Conservation (phyloP, 2,888 invertebrate genomes). For the Eulithis testata region DNA sequence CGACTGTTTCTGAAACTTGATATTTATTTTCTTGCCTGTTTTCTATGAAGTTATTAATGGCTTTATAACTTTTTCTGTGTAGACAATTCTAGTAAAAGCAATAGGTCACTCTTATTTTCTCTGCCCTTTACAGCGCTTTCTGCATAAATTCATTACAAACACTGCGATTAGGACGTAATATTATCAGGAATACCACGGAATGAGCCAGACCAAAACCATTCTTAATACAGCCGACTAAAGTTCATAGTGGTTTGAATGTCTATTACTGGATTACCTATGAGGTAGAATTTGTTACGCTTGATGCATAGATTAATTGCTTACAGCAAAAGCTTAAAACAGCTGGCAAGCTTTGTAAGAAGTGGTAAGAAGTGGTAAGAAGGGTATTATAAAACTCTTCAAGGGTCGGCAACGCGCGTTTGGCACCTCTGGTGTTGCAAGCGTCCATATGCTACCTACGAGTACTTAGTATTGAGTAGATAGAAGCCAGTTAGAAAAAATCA, state of each 20-base stretch:
- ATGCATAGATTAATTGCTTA: conserved; percentile 50
- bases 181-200: conserved; percentile 3
- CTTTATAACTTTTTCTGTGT: too few species aligned
- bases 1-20: too few species aligned
- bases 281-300: conserved; percentile 49
- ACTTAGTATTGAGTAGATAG: too few species aligned
- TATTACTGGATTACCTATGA: conserved; percentile 23
- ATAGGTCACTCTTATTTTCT: conserved; percentile 12
- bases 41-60: too few species aligned
- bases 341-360: background rate
- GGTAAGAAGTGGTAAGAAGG: too few species aligned
- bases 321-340: conserved; percentile 7
- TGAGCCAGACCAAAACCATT: background rate
- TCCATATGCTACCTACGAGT: too few species aligned
- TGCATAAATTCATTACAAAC: conserved; percentile 9
- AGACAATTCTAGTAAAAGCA: too few species aligned
- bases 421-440: too few species aligned
- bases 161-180: background rate
- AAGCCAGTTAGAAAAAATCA: too few species aligned
- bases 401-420: too few species aligned
- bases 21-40: too few species aligned
- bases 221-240: background rate
- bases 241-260: conserved; percentile 10
- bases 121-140: conserved; percentile 9
- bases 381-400: too few species aligned